Base-by-base conservation (phyloP, 2,113 vertebrate genomes). In the Epinephelus fuscoguttatus region DNA sequence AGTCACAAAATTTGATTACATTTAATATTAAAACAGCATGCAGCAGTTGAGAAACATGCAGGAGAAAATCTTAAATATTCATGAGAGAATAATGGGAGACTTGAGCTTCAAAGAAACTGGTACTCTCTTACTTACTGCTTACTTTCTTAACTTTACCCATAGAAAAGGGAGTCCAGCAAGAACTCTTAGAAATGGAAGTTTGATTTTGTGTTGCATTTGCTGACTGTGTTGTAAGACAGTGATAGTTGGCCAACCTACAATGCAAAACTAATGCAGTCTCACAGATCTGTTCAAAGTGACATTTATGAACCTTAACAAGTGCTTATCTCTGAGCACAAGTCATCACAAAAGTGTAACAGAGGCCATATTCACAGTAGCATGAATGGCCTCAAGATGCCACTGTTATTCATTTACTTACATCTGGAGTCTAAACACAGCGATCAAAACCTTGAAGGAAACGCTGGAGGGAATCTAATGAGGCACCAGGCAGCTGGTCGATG, bases 401-500 rank as follows among this genome's bases (percentile, higher is more conserved):
- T 49, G 17, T 61, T 14, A 61, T 52, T 21, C 9, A 42, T 27
- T 61, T 52, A 40, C 74, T 56, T 66, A 66, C 50, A 56, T 76
- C 61, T 61, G 40, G 53, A 68, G 27, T 52, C 60, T 80, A 63
- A 79, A 73, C 59, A 57, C 50, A 64, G 30, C 61, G 49, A 57
- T 59, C 14, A 73, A 66, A 81, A 49, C 40, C 27, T 15, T 27
- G 47, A 42, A 53, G 57, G 33, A 21, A 70, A 70, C 12, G 5
- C 9, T 27, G 45, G 17, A 50, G 42, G 53, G 19, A 60, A 61
- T 70, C 30, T 78, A 70, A 52, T 27, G 30, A 37, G 30, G 50
- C 21, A 37, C 37, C 50, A 55, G 50, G 50, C 50, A 23, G 30
- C 30, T 9, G 68, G 68, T 70, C 21, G 19, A 4, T 55, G 68